Conservation (phyloP, 2,888 invertebrate species). For the Melanophora roralis region DNA sequence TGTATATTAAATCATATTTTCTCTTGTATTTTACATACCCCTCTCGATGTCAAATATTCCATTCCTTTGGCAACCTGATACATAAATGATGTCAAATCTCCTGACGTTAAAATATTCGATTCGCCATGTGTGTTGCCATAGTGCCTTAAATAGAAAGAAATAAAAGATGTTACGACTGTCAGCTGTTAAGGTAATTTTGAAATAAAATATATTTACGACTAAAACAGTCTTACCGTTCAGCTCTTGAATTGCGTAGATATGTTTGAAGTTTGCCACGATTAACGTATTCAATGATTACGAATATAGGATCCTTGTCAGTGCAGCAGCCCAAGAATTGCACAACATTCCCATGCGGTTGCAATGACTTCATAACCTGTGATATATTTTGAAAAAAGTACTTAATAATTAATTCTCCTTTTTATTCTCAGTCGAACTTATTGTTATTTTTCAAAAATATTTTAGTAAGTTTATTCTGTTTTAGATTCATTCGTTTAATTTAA, state of each 20-base stretch:
- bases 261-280: constrained; percentile 92
- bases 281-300: constrained; percentile 95
- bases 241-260: constrained; percentile 90
- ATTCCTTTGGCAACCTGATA: constrained; percentile 94
- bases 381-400: background rate
- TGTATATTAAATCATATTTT: too few relatives aligned
- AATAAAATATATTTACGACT: too few relatives aligned
- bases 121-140: constrained; percentile 80
- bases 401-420: too few relatives aligned
- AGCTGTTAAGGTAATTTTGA: too few relatives aligned
- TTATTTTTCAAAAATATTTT: too few relatives aligned
- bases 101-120: constrained; percentile 87
- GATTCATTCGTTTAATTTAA: too few relatives aligned
- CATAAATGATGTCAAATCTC: constrained; percentile 92
- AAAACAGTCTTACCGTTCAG: constrained; percentile 84
- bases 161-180: too few relatives aligned
- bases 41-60: constrained; percentile 90
- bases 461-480: too few relatives aligned
- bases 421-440: too few relatives aligned
- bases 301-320: constrained; percentile 92
- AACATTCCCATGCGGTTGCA: constrained; percentile 94
- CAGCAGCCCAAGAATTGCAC: constrained; percentile 92
- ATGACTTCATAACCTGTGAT: constrained; percentile 89
- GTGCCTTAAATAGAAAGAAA: constrained; percentile 68
- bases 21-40: constrained; percentile 81